These are phyloP conservation scores for Trichopoda pennipes DNA, from an alignment of 2,888 invertebrate species.

Conservation along the genomic window DNA sequence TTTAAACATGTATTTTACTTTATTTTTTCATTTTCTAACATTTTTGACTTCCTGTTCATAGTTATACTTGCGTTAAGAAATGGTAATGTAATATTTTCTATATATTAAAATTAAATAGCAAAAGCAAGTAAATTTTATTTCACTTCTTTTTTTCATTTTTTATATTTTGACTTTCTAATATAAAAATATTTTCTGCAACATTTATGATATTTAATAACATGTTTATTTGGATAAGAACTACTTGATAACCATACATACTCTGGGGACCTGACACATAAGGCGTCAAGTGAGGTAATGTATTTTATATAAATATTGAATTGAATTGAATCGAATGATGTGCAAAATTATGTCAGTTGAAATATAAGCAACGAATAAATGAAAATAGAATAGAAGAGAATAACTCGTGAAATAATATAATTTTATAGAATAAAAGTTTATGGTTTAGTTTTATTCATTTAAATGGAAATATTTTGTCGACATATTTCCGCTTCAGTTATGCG, in stretches of 20 bases:
- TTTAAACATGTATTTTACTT: too few relatives aligned
- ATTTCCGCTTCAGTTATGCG: background rate
- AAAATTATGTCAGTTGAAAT: slow-evolving; percentile 5
- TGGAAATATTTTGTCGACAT: slow-evolving; percentile 23
- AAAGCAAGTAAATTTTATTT: background rate
- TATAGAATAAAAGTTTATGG: slow-evolving; percentile 20
- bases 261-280: slow-evolving; percentile 24
- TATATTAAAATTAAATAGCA: background rate
- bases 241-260: slow-evolving; percentile 1
- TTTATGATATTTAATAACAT: slow-evolving; percentile 8
- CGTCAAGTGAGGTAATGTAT: slow-evolving; percentile 40
- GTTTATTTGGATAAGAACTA: background rate
- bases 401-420: slow-evolving; percentile 5
- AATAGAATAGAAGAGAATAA: background rate
- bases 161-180: slow-evolving; percentile 14
- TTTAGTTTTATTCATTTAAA: slow-evolving; percentile 15
- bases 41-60: slow-evolving; percentile 27
- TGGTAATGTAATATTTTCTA: background rate
- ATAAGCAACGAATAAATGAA: background rate
- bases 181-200: background rate
- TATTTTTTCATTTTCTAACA: slow-evolving; percentile 4
- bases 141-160: background rate
- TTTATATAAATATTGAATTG: slow-evolving; percentile 53
- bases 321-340: slow-evolving; percentile 33
- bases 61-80: background rate